Conservation (phyloP, 2,888 invertebrate genomes). For the Mechanitis mazaeus region DNA sequence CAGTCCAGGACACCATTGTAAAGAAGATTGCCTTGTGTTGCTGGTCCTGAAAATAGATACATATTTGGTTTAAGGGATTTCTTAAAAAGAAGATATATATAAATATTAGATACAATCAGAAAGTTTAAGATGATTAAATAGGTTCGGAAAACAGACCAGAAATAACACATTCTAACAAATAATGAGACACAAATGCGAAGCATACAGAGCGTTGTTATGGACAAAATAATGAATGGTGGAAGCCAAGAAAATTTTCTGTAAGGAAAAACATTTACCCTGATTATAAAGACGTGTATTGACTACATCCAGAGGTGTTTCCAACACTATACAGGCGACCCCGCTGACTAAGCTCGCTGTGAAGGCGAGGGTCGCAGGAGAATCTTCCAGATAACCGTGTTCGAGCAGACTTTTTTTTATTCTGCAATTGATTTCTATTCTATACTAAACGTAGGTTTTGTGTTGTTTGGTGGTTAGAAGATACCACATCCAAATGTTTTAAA, state of each 20-base stretch:
- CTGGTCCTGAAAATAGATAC: conserved; percentile 70
- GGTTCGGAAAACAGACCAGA: too few relatives aligned
- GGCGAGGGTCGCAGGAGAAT: conserved; percentile 79
- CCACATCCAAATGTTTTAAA: too few relatives aligned
- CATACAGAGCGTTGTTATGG: too few relatives aligned
- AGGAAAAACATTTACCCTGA: conserved; percentile 78
- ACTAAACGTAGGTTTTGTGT: conserved; percentile 1
- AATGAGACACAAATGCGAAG: too few relatives aligned
- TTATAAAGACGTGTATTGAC: conserved; percentile 91
- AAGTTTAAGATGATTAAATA: too few relatives aligned
- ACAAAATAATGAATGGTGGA: too few relatives aligned
- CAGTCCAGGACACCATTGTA: conserved; percentile 87
- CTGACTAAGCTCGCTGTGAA: conserved; percentile 85
- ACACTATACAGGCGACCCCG: conserved; percentile 83
- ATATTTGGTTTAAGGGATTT: too few relatives aligned
- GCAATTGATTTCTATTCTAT: conserved; percentile 37
- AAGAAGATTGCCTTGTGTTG: conserved; percentile 77
- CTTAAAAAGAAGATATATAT: too few relatives aligned
- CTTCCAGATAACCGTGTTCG: conserved; percentile 52
- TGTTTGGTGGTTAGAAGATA: too few relatives aligned
- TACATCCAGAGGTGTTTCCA: conserved; percentile 93
- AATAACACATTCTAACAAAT: too few relatives aligned
- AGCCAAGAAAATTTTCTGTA: neutral
- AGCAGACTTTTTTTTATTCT: conserved; percentile 57
- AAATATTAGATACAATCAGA: too few relatives aligned